Evolutionary conservation across 2,113 vertebrate genomes (phyloP).

Genomic region (Catharus minimus): DNA sequence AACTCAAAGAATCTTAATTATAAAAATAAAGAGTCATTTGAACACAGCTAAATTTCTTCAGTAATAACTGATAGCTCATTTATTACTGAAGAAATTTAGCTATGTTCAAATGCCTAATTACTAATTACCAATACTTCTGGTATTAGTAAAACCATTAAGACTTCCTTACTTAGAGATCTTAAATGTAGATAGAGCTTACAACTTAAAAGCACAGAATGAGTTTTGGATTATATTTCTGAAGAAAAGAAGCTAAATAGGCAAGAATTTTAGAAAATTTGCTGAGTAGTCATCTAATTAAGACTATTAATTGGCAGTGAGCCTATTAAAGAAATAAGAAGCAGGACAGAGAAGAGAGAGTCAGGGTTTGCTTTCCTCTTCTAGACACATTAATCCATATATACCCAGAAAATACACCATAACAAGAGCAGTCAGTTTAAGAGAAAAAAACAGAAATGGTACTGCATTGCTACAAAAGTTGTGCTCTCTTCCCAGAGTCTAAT

Average conservation of each 20-base stretch:
- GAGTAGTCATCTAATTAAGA: neutral
- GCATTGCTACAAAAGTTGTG: neutral
- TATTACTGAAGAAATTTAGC: neutral
- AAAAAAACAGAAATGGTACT: neutral
- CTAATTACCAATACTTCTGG: neutral
- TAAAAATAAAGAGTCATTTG: neutral
- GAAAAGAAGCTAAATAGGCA: neutral
- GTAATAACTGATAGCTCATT: neutral
- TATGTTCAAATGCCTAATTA: neutral
- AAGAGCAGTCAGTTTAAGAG: neutral
- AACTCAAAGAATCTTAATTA: neutral
- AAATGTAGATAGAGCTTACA: neutral
- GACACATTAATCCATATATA: neutral
- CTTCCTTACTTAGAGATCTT: neutral
- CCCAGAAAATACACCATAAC: neutral
- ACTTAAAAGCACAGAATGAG: neutral
- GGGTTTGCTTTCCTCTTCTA: neutral
- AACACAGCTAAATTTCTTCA: neutral
- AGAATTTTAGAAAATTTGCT: neutral
- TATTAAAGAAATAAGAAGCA: neutral
- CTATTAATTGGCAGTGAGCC: neutral
- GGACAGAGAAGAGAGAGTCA: neutral
- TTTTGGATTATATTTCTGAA: neutral
- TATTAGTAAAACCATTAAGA: neutral
- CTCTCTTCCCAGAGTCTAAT: neutral